Base-by-base conservation (phyloP, 2,113 vertebrate genomes). In the Archocentrus centrarchus region DNA sequence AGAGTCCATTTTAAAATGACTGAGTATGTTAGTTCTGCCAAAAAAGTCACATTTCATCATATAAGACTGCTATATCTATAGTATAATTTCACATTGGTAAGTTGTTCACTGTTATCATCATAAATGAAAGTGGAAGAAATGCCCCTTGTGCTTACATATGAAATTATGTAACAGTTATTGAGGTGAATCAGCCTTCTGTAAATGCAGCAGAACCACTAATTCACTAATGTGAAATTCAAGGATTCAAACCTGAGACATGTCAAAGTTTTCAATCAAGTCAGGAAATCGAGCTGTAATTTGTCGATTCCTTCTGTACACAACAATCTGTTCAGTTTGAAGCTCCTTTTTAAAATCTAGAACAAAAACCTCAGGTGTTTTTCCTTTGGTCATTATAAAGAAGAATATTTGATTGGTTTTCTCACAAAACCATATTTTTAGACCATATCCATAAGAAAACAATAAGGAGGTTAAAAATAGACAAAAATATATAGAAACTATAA, bases 371-470 rank as follows among this genome's bases (percentile, higher is more conserved):
- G 30, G 30, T 6, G 57, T 27, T 62, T 61, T 47, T 41, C 53
- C 20, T n/a, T 44, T 70, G 22, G 41, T 68, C 64, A 27, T 47
- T 24, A 4, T 44, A 11, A 70, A 70, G 32, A 57, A 39, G 18
- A 50, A 62, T 6, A 30, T 61, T 8, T 50, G 39, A 73, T 77
- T 79, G 87, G 61, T 79, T 55, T 22, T 55, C 57, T 11, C 88
- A 24, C 24, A 7, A 53, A 53, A 37, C 9, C 35, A 30, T 30
- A 30, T 17, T 15, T 44, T 86, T n/a, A 44, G 37, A 78, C 11
- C 18, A 79, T 18, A 79, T 18, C 3, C n/a, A 15, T 75, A 60
- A 55, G 6, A 77, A 79, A 70, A 20, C 73, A 75, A 32, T 13
- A 44, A 79, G 44, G 11, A 68, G n/a, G 14, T 27, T 37, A 59